Conservation (phyloP, 2,888 invertebrate species). For the Agonum fuliginosum region DNA sequence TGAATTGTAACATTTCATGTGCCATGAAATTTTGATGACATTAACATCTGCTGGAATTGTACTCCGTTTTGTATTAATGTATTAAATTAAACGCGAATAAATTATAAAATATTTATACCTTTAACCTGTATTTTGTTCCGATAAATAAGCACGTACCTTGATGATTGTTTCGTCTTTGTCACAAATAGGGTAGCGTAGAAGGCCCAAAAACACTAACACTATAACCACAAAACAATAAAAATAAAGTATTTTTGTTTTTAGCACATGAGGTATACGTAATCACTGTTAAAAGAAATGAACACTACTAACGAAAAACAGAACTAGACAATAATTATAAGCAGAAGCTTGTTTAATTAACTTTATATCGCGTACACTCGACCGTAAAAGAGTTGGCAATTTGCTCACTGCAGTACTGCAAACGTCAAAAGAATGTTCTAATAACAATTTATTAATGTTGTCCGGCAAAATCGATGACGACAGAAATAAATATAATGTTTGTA, state of each 20-base stretch:
- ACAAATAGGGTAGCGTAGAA: background rate
- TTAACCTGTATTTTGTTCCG: background rate
- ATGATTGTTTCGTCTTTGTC: background rate
- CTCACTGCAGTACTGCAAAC: too few relatives aligned
- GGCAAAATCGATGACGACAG: too few relatives aligned
- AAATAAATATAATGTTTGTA: too few relatives aligned
- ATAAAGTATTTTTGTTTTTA: too few relatives aligned
- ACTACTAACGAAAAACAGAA: too few relatives aligned
- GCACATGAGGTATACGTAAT: too few relatives aligned
- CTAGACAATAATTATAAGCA: background rate
- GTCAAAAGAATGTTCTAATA: too few relatives aligned
- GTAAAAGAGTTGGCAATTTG: too few relatives aligned
- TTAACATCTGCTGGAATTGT: background rate
- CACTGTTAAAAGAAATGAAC: too few relatives aligned
- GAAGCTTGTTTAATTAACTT: background rate
- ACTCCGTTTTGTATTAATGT: background rate
- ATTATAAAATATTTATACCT: background rate
- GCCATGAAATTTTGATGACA: background rate
- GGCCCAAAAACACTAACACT: background rate
- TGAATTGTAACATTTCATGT: background rate
- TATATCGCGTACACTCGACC: background rate
- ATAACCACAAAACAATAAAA: background rate
- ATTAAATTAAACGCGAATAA: background rate
- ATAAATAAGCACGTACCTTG: slow-evolving; percentile 1
- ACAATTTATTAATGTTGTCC: too few relatives aligned